phyloP scores from a whole-genome alignment of 2,113 vertebrate genomes.

The Oryzias javanicus region DNA sequence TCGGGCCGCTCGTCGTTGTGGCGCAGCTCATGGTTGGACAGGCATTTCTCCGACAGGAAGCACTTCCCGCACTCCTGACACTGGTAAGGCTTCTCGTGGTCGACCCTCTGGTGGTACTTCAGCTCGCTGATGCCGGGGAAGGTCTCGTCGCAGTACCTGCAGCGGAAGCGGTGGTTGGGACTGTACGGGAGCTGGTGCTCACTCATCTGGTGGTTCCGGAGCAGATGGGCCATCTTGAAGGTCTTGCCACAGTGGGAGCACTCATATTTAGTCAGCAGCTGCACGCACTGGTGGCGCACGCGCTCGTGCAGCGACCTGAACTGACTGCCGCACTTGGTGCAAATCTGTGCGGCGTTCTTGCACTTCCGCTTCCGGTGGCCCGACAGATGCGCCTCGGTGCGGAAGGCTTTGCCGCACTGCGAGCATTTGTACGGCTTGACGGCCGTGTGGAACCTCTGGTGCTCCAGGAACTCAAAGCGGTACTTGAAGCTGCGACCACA shows the following conservation, averaged over 20 bases:
- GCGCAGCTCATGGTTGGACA: conserved; percentile 66
- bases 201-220: conserved; percentile 71
- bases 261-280: conserved; percentile 67
- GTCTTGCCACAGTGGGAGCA: conserved; percentile 71
- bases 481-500: conserved; percentile 74
- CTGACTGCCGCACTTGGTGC: conserved; percentile 69
- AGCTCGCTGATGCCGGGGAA: conserved; percentile 72
- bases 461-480: conserved; percentile 71
- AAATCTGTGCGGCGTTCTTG: conserved; percentile 67
- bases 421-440: conserved; percentile 75
- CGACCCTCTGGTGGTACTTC: conserved; percentile 68
- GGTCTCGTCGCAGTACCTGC: conserved; percentile 68
- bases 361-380: conserved; percentile 70
- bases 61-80: conserved; percentile 74
- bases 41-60: conserved; percentile 68
- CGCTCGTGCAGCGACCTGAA: conserved; percentile 69
- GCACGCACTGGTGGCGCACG: conserved; percentile 67
- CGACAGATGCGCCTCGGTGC: conserved; percentile 66
- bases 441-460: conserved; percentile 72
- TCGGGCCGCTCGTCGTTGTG: conserved; percentile 68
- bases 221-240: conserved; percentile 70
- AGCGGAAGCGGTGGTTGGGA: conserved; percentile 69
- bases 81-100: conserved; percentile 70
- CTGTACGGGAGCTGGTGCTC: conserved; percentile 73
- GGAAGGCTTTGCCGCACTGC: conserved; percentile 72